Conservation (phyloP, 2,113 vertebrate genomes). For the Abramis brama region DNA sequence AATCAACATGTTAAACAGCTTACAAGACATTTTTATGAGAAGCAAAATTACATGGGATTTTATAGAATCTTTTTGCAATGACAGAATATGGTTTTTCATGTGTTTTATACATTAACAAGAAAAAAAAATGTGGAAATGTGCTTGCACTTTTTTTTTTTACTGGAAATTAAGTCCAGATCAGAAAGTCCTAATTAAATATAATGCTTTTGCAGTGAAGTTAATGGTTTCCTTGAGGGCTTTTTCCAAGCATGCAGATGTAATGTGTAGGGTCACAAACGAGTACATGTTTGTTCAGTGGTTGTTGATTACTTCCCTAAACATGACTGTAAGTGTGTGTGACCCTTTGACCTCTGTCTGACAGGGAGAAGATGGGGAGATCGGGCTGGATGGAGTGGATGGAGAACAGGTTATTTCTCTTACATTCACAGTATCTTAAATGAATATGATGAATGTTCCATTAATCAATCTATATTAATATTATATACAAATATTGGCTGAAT, state of each 20-base stretch:
- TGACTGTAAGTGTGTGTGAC: neutral
- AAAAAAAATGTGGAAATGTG: neutral
- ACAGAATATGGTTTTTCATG: neutral
- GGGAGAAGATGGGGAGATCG: conserved; percentile 50
- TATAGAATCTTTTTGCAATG: neutral
- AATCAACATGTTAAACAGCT: neutral
- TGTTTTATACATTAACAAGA: neutral
- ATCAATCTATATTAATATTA: neutral
- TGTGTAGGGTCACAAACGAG: neutral
- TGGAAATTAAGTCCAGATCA: neutral
- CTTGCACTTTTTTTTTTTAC: neutral
- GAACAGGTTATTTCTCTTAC: conserved; percentile 48
- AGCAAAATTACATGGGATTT: neutral
- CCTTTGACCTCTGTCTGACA: conserved; percentile 34
- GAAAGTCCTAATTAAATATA: neutral
- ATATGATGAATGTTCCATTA: neutral
- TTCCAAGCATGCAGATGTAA: neutral
- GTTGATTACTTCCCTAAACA: neutral
- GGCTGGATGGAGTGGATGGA: conserved; percentile 51
- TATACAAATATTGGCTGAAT: neutral
- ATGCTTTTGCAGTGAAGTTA: neutral
- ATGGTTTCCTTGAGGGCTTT: neutral
- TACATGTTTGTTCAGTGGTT: neutral
- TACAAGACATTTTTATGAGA: neutral
- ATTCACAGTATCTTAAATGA: neutral